Base-by-base conservation (phyloP, 2,113 vertebrate genomes). In the Verasper variegatus region DNA sequence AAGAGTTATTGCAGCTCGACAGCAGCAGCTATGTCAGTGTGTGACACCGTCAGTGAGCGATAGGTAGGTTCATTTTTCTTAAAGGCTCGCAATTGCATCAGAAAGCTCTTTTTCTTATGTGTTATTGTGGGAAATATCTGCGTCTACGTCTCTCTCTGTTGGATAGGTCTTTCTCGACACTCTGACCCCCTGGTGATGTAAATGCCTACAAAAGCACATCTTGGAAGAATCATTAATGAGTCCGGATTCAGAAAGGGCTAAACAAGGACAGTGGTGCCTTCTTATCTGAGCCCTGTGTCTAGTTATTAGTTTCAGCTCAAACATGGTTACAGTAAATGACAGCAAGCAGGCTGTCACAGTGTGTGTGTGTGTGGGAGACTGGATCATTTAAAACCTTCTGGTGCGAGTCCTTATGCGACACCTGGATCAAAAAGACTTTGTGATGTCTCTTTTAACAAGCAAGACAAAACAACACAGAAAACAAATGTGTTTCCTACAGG, bases 81-180 rank as follows among this genome's bases (percentile, higher is more conserved):
- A 73, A 77, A 73, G 24, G 12, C 21, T 35, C 14, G 65, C 74
- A 52, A 15, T 57, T 74, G 23, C 66, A 67, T 35, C 61, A 51
- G 40, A 66, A 17, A 6, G 27, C 23, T 81, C 14, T 71, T 76
- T 31, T 78, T 45, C 27, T 69, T 76, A 67, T 80, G 77, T n/a
- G 42, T 81, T 71, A 80, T 70, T 68, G 47, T 84, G 73, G 74
- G 37, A 86, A 86, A 73, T 66, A 76, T 56, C 67, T 75, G 70
- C 3, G 2, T 59, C 23, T 37, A 47, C 20, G 54, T 74, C 68
- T 74, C 40, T 68, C 52, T 59, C 56, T 6, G 57, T 45, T 68
- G 57, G 54, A 64, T 51, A 20, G 27, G 17, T 62, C 26, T 69
- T 18, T 81, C 55, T 74, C 52, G 51, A 49, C 52, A 47, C 42